Evolutionary conservation across 2,888 invertebrate species (phyloP), one percentile per base, ranked within the genome.

Genomic region (Stramonita haemastoma): DNA sequence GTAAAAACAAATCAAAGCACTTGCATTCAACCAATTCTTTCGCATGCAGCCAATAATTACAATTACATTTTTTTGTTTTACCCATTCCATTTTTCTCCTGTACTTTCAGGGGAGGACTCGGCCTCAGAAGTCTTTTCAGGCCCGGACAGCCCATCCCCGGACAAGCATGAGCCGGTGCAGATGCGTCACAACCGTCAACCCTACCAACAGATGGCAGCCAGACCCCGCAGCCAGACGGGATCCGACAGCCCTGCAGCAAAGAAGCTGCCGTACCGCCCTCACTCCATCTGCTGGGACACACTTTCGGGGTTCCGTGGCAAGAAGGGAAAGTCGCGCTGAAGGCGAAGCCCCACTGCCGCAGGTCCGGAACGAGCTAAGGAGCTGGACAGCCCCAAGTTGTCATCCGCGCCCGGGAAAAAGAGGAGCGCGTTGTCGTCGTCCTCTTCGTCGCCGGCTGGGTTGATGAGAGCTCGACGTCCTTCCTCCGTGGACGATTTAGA

Each of bases 361-460:
- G 11, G 57, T 26, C 29, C 57, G 88, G 32, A 83, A 26, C 29
- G 83, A 57, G 13, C 46, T 36, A 81, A 66, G 29, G 46, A 83
- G 13, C 22, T 46, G 66, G 56, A 66, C 36, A 70, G 29, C 32
- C 34, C 34, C 46, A 36, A 84, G 22, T 84, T n/a, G n/a, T 0
- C 66, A 8, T 87, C 57, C 11, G 77, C 29, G n/a, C 26, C 32
- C 60, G 66, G 86, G 1, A 83, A 73, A n/a, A 56, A 84, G 17
- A 86, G 88, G 36, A 87, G 89, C 29, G 6, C 46, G 46, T 46
- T 81, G 36, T 84, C 87, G 36, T 90, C 90, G 15, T 90, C 91
- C 6, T 91, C 91, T 8, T 91, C 91, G 8, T n/a, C 89, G 32
- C 89, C 91, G 32, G 34, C 79, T 19, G 85, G 84, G 34, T 86